Percentiles rank a stretch among this genome's conserved stretches.
Evolutionary conservation across 1,140 invertebrate genomes (phyloP).

Genomic region (Calliphora vicina): DNA sequence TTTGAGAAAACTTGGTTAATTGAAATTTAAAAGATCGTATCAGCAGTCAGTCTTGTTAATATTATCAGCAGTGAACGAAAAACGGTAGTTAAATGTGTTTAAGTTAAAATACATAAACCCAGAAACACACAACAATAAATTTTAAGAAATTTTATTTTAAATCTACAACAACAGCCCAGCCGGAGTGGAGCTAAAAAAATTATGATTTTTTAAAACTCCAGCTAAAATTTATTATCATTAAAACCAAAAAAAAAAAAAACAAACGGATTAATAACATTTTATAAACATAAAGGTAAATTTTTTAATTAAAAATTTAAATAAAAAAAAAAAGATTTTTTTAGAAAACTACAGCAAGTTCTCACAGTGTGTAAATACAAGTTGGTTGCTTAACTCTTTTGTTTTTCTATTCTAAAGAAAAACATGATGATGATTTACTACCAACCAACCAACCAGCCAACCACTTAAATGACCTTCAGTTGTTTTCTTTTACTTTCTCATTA

Average conservation of each 20-base stretch:
- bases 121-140: neutral
- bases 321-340: neutral
- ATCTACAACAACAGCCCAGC: neutral
- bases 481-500: neutral
- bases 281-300: neutral
- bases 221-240: neutral
- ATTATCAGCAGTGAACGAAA: no score
- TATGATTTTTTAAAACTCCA: neutral
- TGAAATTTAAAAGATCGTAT: neutral
- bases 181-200: neutral
- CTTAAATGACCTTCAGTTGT: neutral
- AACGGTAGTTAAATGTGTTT: no score
- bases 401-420: neutral
- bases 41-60: neutral
- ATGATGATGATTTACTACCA: neutral
- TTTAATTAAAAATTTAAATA: neutral
- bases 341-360: neutral
- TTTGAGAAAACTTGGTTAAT: neutral
- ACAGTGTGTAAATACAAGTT: slow-evolving; percentile 11
- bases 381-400: slow-evolving; percentile 39
- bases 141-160: neutral
- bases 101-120: neutral
- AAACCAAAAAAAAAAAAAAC: neutral
- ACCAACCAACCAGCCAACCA: neutral
- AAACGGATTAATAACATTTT: neutral